Base-by-base conservation (phyloP, 2,113 vertebrate species). In the Galemys pyrenaicus region DNA sequence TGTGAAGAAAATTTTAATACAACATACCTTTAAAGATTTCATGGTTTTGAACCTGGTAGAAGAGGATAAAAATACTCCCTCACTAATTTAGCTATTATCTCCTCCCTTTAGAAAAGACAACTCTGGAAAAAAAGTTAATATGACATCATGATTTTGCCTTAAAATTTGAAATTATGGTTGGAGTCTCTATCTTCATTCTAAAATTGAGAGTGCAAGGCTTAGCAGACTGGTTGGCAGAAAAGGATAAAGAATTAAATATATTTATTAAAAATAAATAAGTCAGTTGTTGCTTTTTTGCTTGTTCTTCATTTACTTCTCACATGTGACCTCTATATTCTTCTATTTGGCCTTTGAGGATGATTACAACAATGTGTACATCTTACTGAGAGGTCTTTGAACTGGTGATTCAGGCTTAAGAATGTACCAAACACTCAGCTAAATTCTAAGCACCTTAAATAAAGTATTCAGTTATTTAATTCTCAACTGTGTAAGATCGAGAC, bases 151-250 rank as follows among this genome's bases (percentile, higher is more conserved):
- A 77, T 41, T 89, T 92, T 67, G 75, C 49, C 75, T 41, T 84
- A 67, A 94, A 96, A 56, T 37, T 67, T 79, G 71, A 51, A 70
- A 81, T 87, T 67, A 32, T 68, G 16, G 82, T 71, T 79, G 11
- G n/a, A 90, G 4, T 10, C 9, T 75, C 26, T 16, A 84, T 16
- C 28, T 65, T 39, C 28, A n/a, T 90, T 89, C 39, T 12, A 71
- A 80, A 87, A 16, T 4, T 41, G 24, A 93, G n/a, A 58, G 17
- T 10, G 0, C 32, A 62, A 85, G 41, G 78, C 11, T 65, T 70
- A 73, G 2, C 30, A 73, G 58, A 73, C 2, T 9, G 28, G 4
- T 41, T 65, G 51, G 24, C 32, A 80, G 58, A 90, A 67, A 44
- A 12, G 22, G 87, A 64, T 9, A 90, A 64, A 8, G 7, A 2